Percentiles rank a stretch among this genome's conserved stretches.
These are phyloP conservation scores for Tipula confusa DNA, from an alignment of 2,888 invertebrate genomes.

Conservation along the genomic window DNA sequence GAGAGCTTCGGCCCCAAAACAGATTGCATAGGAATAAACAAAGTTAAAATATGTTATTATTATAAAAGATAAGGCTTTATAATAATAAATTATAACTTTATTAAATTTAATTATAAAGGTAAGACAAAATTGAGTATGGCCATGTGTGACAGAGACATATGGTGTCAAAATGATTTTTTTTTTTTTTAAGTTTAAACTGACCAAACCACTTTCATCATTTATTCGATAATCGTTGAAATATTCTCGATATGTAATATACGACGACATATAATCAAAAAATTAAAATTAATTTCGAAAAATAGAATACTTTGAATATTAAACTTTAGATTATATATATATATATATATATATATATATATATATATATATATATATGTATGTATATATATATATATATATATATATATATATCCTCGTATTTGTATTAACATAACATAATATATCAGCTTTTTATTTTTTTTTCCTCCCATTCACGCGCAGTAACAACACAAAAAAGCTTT, in stretches of 20 bases:
- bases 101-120: no score
- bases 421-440: not conserved
- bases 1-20: no score
- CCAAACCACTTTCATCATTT: no score
- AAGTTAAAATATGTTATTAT: no score
- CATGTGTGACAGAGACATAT: no score
- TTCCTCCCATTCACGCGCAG: not conserved
- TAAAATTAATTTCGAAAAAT: not conserved
- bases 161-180: no score
- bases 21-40: no score
- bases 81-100: no score
- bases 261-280: not conserved
- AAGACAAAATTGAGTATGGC: no score
- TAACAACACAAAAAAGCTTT: not conserved
- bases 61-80: no score
- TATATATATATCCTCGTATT: not conserved
- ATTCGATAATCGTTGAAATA: not conserved
- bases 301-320: not conserved
- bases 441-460: not conserved
- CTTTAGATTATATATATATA: not conserved
- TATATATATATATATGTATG: not conserved
- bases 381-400: not conserved
- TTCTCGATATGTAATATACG: not conserved
- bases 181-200: no score
- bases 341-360: not conserved